These are phyloP conservation scores for Diaphora mendica DNA, from an alignment of 2,888 invertebrate genomes.

Conservation along the genomic window DNA sequence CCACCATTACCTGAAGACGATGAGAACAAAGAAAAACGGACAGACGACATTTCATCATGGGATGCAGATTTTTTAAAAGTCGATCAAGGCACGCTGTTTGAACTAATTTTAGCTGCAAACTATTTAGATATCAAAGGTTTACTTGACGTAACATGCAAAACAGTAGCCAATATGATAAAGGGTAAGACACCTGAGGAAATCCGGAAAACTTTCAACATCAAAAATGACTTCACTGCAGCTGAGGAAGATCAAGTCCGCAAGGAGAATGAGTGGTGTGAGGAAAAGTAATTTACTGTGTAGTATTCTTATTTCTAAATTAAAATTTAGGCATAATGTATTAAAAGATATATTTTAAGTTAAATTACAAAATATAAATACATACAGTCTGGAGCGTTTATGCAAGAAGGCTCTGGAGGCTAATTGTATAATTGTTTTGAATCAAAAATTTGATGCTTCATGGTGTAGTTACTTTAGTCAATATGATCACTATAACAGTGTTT, in stretches of 20 bases:
- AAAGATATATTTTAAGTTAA: constrained; percentile 17
- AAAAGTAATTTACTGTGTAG: constrained; percentile 86
- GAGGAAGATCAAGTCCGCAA: constrained; percentile 99
- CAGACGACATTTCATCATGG: constrained; percentile 99
- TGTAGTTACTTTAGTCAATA: constrained; percentile 12
- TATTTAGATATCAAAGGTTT: constrained; percentile 98
- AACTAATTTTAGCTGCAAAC: constrained; percentile 98
- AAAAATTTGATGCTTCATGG: constrained; percentile 4
- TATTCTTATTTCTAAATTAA: constrained; percentile 42
- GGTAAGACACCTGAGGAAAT: constrained; percentile 99
- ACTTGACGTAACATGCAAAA: constrained; percentile 99
- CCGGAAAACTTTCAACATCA: constrained; percentile 98
- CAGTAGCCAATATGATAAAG: constrained; percentile 99
- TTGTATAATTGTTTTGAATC: neutral
- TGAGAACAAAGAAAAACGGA: constrained; percentile 98
- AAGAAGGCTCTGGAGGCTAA: constrained; percentile 14
- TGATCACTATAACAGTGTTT: constrained; percentile 22
- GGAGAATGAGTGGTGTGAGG: constrained; percentile 98
- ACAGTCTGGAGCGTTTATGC: neutral
- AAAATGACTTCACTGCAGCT: constrained; percentile 97
- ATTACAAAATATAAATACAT: constrained; percentile 1
- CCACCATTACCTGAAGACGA: constrained; percentile 98
- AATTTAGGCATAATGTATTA: constrained; percentile 38
- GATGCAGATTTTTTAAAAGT: constrained; percentile 99
- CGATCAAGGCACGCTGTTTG: constrained; percentile 98